Base-by-base conservation (phyloP, 2,888 invertebrate species). In the Amiota mariae region DNA sequence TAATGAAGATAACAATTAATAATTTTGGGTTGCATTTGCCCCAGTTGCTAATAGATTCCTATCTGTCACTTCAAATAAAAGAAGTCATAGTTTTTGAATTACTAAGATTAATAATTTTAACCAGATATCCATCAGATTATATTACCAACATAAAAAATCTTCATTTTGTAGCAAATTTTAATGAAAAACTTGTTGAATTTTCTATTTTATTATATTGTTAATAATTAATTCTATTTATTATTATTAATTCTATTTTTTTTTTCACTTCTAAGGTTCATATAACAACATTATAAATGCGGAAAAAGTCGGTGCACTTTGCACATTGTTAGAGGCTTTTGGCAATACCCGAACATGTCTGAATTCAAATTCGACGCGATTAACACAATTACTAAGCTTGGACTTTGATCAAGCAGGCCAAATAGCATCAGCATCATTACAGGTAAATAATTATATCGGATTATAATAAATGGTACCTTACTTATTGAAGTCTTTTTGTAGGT, bases 381-480 rank as follows among this genome's bases (percentile, higher is more conserved):
- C 97, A 1, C 96, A 97, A 82, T 92, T 98, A n/a, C 94, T 97
- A 80, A 97, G 97, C 72, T 90, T 99, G 80, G 98, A 98, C 89
- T 98, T 98, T 89, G 98, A 98, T 91, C 96, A 97, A 85, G 95
- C 95, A 64, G 98, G 98, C 46, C 94, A 95, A 80, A 93, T 98
- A 72, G 95, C 95, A 2, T 96, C 97, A 0, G 97, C 97, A 0
- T 97, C 97, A 1, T 92, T 98, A 48, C 98, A 98, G 92, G 95
- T 90, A 79, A 82, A 73, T 13, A 82, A 73, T 13, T 15, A n/a
- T 3, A 56, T 46, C 36, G 3, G 10, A 66, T 11, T n/a, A 8
- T 64, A 48, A 20, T 59, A 12, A 4, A 61, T 18, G 8, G 54
- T 36, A 18, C 46, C 15, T 57, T 46, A 54, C n/a, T n/a, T 11